These are phyloP conservation scores for Dasyprocta punctata DNA, from an alignment of 2,113 vertebrate genomes.

Conservation along the genomic window DNA sequence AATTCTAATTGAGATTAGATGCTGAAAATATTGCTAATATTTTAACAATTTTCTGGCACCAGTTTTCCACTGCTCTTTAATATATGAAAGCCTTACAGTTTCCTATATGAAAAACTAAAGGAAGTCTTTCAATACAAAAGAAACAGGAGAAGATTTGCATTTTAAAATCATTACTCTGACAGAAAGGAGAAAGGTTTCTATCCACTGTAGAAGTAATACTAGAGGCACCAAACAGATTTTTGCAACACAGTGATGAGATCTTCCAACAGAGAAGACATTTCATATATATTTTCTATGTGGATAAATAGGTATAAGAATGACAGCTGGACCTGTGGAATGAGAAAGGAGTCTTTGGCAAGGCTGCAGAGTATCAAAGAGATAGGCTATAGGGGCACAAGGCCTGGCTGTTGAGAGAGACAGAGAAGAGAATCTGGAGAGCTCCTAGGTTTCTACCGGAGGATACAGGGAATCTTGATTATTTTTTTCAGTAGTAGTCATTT, in stretches of 20 bases:
- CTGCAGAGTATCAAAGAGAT: not conserved
- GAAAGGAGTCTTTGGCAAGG: not conserved
- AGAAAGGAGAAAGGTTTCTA: not conserved
- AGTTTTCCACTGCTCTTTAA: not conserved
- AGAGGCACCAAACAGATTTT: not conserved
- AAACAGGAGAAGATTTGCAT: not conserved
- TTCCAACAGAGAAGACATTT: not conserved
- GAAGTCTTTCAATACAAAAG: not conserved
- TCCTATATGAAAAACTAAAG: not conserved
- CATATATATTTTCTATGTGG: not conserved
- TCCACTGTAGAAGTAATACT: not conserved
- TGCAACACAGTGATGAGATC: not conserved
- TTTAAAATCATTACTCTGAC: not conserved
- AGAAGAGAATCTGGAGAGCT: not conserved
- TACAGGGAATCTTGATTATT: not conserved
- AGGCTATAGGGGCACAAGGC: rapidly evolving
- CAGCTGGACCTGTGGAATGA: not conserved
- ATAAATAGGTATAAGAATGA: not conserved
- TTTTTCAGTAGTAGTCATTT: not conserved
- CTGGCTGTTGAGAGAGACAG: not conserved
- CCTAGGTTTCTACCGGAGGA: not conserved
- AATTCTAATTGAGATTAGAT: not conserved
- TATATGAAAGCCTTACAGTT: not conserved
- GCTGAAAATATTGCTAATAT: not conserved
- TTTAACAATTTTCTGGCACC: not conserved